Evolutionary conservation across 2,888 invertebrate species (phyloP), one percentile per base, ranked within the genome.

Genomic region (Volucella bombylans): DNA sequence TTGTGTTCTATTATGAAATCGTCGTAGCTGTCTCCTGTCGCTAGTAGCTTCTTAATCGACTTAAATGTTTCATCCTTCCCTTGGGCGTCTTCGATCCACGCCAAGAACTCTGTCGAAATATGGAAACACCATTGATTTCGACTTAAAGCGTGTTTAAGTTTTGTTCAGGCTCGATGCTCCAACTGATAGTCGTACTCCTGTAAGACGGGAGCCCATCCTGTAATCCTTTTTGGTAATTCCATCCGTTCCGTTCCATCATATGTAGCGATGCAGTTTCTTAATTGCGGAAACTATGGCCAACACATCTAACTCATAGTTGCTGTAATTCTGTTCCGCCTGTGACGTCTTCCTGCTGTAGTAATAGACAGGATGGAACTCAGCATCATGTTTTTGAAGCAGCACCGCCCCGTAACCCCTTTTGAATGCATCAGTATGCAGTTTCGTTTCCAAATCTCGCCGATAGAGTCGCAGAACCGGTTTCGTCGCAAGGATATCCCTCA

Each of bases 401-500:
- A 23, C 23, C 9, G 61, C 59, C 15, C 77, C 77, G n/a, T 54
- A 38, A 12, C 41, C 59, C 15, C 31, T 2, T 6, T 64, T 61
- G 11, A 50, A 64, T 10, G 71, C 76, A 14, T 73, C 67, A 0
- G 73, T 82, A 41, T 82, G 73, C 15, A 74, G 39, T 23, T 85
- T 77, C 23, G 77, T 81, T 10, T 65, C 43, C 0, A 55, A 41
- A 15, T 45, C 62, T 15, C 38, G 54, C 4, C 38, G 11, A 59
- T 73, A 81, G 6, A 77, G 50, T 41, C 39, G 47, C 11, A 81
- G 41, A n/a, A 72, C 69, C 11, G 77, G 85, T 45, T 76, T 69
- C 1, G 57, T 65, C 0, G 88, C 68, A 76, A 86, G 88, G 39
- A 72, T 61, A 31, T 76, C 49, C 1, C 88, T 82, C 55, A 88